Evolutionary conservation across 2,797 vertebrate species (phyloP).

Genomic region (Chiloscyllium punctatum): DNA sequence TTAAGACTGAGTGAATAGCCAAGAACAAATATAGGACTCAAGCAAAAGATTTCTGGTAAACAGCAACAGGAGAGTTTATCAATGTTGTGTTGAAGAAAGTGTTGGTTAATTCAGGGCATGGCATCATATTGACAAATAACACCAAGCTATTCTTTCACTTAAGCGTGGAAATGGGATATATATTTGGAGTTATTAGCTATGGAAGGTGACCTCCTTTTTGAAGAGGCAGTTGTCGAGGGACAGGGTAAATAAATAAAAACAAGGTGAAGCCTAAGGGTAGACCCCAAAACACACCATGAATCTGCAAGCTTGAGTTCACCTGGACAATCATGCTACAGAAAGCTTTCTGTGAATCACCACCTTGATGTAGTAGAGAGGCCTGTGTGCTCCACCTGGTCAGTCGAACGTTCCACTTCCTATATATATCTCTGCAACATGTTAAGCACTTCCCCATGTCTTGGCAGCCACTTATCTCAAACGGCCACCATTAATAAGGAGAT

Average conservation of each 20-base stretch:
- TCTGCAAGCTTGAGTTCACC: neutral
- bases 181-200: neutral
- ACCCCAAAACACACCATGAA: neutral
- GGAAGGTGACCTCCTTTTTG: neutral
- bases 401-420: too few species aligned
- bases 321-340: neutral
- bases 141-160: neutral
- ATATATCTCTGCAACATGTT: too few species aligned
- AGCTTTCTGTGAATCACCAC: too few species aligned
- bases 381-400: too few species aligned
- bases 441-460: too few species aligned
- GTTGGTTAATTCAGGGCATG: neutral
- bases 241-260: neutral
- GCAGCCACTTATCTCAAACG: too few species aligned
- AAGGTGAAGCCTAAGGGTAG: neutral
- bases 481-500: too few species aligned
- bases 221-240: neutral
- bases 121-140: neutral
- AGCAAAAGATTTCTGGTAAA: neutral
- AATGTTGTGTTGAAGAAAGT: neutral
- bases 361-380: too few species aligned
- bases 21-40: neutral
- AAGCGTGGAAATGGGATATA: neutral
- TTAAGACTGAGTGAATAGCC: neutral
- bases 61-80: neutral